These are phyloP conservation scores for Tamandua tetradactyla DNA, from an alignment of 2,797 vertebrate genomes.

Conservation along the genomic window DNA sequence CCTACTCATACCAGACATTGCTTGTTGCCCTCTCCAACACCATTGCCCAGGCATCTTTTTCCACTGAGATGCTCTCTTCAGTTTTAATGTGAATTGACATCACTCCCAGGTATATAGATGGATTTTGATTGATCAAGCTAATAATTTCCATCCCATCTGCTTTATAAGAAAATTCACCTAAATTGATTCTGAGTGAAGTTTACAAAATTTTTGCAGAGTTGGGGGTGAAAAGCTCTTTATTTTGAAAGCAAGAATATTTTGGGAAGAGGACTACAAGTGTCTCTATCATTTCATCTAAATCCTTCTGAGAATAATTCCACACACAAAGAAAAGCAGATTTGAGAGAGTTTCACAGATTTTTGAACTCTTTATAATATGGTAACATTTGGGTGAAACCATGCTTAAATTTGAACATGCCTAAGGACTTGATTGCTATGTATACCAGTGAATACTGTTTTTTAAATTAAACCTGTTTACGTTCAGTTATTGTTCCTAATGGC, in stretches of 20 bases:
- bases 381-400: background rate
- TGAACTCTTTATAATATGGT: background rate
- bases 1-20: background rate
- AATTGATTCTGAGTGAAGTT: background rate
- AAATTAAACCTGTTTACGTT: background rate
- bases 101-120: background rate
- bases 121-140: background rate
- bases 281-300: background rate
- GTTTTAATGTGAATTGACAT: background rate
- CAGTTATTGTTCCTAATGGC: background rate
- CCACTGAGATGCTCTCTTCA: background rate
- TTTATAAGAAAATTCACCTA: background rate
- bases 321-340: background rate
- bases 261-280: background rate
- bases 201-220: background rate
- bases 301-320: background rate
- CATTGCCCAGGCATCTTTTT: background rate
- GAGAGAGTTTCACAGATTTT: background rate
- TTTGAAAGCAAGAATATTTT: background rate
- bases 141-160: background rate
- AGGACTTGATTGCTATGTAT: background rate
- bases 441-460: background rate
- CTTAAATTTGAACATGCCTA: background rate
- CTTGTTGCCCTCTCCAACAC: background rate
- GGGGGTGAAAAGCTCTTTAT: background rate